A percentile compares a stretch with the other conserved stretches of the same genome.
These are phyloP conservation scores for Caenorhabditis becei DNA, from an alignment of 2,888 invertebrate species.

Conservation along the genomic window DNA sequence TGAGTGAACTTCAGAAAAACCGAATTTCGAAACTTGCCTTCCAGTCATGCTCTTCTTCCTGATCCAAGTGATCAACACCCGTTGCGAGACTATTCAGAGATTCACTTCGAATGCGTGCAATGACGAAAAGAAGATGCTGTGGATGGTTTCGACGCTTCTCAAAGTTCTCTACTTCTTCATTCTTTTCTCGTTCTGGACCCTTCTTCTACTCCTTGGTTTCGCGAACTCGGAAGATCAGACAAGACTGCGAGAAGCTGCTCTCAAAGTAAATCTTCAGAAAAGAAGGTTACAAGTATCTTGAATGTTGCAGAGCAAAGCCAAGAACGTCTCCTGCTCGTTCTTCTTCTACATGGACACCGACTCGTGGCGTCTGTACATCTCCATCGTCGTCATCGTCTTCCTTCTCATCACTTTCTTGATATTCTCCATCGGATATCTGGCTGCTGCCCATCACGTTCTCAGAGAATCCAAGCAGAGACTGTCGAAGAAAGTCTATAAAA, in stretches of 20 bases:
- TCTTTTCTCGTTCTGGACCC: slow-evolving; percentile 40
- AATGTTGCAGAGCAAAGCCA: slow-evolving; percentile 16
- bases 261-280: not conserved
- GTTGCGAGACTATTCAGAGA: slow-evolving; percentile 21
- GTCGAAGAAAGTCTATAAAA: slow-evolving; percentile 44
- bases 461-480: slow-evolving; percentile 23
- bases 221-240: slow-evolving; percentile 19
- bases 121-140: slow-evolving; percentile 43
- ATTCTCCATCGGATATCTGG: slow-evolving; percentile 27
- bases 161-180: slow-evolving; percentile 44
- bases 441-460: slow-evolving; percentile 30
- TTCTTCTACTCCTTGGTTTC: slow-evolving; percentile 33
- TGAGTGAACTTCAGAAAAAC: slow-evolving; percentile 7
- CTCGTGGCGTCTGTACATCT: slow-evolving; percentile 26
- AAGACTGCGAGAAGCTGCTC: slow-evolving; percentile 12
- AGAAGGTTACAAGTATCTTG: no score
- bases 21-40: not conserved
- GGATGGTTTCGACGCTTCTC: slow-evolving; percentile 5
- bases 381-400: slow-evolving; percentile 27
- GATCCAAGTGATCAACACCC: slow-evolving; percentile 33
- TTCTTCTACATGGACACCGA: slow-evolving; percentile 46
- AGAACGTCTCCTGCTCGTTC: slow-evolving; percentile 5
- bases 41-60: slow-evolving; percentile 38
- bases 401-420: slow-evolving; percentile 30
- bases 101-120: slow-evolving; percentile 21